Evolutionary conservation across 1,140 invertebrate species (phyloP).

Genomic region (Drosophila pectinifera): DNA sequence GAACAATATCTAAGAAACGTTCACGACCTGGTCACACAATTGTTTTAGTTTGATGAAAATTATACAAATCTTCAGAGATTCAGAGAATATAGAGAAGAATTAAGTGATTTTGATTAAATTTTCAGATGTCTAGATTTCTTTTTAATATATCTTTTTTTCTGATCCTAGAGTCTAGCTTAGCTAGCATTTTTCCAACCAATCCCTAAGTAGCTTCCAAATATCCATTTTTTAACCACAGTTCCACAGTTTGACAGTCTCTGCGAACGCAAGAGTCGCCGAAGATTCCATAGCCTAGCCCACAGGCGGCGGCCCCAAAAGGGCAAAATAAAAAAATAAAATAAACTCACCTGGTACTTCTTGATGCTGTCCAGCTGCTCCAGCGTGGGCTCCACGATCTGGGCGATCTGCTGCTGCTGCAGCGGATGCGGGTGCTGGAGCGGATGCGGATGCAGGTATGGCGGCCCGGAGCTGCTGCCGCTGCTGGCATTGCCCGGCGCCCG

Average conservation of each 20-base stretch:
- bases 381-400: constrained; percentile 88
- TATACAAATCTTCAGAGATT: no score
- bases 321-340: no score
- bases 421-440: constrained; percentile 75
- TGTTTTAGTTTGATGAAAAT: no score
- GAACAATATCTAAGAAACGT: no score
- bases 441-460: constrained; percentile 72
- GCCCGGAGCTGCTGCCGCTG: constrained; percentile 52
- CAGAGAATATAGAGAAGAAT: no score
- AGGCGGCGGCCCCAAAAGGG: constrained; percentile 16
- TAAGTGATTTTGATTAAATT: no score
- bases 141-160: no score
- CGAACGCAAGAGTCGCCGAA: background rate
- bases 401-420: constrained; percentile 85
- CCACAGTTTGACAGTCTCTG: constrained; percentile 9
- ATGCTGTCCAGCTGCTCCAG: constrained; percentile 95
- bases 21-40: no score
- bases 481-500: constrained; percentile 74
- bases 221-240: background rate
- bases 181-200: no score
- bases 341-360: constrained; percentile 93
- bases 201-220: no score
- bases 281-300: constrained; percentile 39
- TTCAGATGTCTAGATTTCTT: no score
- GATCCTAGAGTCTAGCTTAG: no score